Conservation (phyloP, 2,797 vertebrate species). For the Peromyscus nudipes region DNA sequence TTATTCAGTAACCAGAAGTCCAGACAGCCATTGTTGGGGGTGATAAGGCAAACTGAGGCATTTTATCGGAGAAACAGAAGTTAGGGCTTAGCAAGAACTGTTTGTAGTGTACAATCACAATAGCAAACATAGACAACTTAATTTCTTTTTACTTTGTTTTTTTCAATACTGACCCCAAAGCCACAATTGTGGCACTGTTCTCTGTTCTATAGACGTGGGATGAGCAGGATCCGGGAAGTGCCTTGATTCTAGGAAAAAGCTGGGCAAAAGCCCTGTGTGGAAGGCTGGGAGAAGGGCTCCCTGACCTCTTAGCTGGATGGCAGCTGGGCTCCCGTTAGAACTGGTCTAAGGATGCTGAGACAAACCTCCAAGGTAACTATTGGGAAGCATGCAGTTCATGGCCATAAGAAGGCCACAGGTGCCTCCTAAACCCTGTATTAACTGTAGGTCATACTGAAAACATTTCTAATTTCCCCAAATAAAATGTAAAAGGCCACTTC, state of each 20-base stretch:
- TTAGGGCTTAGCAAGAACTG: not conserved
- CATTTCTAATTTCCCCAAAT: not conserved
- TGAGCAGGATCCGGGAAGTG: accelerated
- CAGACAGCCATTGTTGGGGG: not conserved
- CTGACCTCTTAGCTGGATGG: not conserved
- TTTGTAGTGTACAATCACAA: not conserved
- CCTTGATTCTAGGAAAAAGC: not conserved
- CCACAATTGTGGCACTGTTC: not conserved
- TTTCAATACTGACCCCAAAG: not conserved
- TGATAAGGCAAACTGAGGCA: not conserved
- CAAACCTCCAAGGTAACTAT: accelerated
- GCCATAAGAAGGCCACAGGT: not conserved
- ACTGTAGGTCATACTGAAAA: not conserved
- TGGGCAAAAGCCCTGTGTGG: not conserved
- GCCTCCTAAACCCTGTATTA: not conserved
- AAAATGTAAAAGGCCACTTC: not conserved
- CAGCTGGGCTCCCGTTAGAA: not conserved
- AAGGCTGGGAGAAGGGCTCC: not conserved
- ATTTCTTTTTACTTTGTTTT: not conserved
- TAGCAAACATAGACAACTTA: not conserved
- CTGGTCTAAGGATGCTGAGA: too few species aligned
- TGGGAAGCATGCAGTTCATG: not conserved
- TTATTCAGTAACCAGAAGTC: not conserved
- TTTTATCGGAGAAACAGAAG: not conserved
- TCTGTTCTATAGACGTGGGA: not conserved